Base-by-base conservation (phyloP, 2,797 vertebrate genomes). In the Megalops cyprinoides region DNA sequence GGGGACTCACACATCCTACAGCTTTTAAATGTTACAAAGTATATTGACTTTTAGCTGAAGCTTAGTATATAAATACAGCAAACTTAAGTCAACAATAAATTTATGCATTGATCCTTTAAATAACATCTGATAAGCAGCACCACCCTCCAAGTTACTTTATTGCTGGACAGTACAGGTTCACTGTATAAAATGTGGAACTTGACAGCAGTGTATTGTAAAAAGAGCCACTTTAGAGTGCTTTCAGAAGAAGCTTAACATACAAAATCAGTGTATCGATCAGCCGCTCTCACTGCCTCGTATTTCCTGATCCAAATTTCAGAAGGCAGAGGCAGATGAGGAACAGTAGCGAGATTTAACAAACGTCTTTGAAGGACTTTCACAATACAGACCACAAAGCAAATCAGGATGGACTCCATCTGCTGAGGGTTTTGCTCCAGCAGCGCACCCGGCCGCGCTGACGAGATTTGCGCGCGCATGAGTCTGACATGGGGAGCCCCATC, bases 361-460 rank as follows among this genome's bases (percentile, higher is more conserved):
- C 34, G n/a, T 77, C 31, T 39, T 77, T 51, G 62, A 28, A 15
- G 69, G 9, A 56, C 20, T 74, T 74, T 74, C 31, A 74, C 10
- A 74, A 74, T 56, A 56, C 5, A 15, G 48, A 51, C 5, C 48
- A 51, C 48, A 51, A 31, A 71, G 67, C 3, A 71, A 65, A 77
- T 78, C 65, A 65, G 78, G 75, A 82, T 69, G 44, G 69, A 53
- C 25, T 84, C 85, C 0, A 10, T 74, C 37, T 88, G 88, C 84
- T 76, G 88, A 92, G 90, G 86, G 81, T 91, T n/a, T 93, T 93
- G 89, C 89, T 87, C 89, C 82, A 88, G 86, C 84, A 83, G 84
- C 84, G 81, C 85, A 88, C 78, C 71, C 86, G 49, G 42, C 85
- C 78, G 83, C 82, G 48, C 90, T 87, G 79, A 83, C 76, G 88